These are phyloP conservation scores for Tenebrio molitor DNA, from an alignment of 1,140 invertebrate genomes.

Conservation along the genomic window DNA sequence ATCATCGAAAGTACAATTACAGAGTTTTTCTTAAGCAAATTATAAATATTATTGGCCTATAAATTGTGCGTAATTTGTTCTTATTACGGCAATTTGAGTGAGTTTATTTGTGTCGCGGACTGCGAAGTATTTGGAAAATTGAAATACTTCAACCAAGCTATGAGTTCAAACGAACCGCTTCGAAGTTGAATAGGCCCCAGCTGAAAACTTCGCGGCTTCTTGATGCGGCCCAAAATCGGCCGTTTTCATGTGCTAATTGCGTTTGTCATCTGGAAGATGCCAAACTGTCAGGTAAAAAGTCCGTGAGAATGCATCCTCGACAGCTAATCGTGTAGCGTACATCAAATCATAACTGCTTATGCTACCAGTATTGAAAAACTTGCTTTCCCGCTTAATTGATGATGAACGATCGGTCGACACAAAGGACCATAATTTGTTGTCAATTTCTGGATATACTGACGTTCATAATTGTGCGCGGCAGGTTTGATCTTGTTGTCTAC, in stretches of 20 bases:
- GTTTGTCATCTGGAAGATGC: constrained; percentile 52
- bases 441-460: constrained; percentile 66
- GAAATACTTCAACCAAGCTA: constrained; percentile 52
- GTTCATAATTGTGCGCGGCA: constrained; percentile 63
- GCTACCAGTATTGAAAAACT: constrained; percentile 53
- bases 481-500: constrained; percentile 60
- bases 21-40: constrained; percentile 46
- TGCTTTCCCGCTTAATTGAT: constrained; percentile 64
- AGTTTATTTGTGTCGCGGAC: constrained; percentile 56
- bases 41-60: constrained; percentile 61
- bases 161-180: constrained; percentile 57
- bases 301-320: constrained; percentile 58
- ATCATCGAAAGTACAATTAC: constrained; percentile 35
- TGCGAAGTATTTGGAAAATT: constrained; percentile 59
- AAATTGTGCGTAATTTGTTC: constrained; percentile 61
- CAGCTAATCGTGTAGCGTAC: constrained; percentile 61
- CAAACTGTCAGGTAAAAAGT: constrained; percentile 52
- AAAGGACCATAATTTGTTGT: constrained; percentile 67
- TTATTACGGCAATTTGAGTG: constrained; percentile 59
- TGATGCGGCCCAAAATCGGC: not conserved
- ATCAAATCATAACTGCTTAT: constrained; percentile 63
- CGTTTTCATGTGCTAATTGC: constrained; percentile 51
- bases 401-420: constrained; percentile 64
- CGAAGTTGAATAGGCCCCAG: constrained; percentile 19
- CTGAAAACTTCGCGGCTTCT: constrained; percentile 2